Conservation (phyloP, 2,888 invertebrate species). For the Plagodis pulveraria region DNA sequence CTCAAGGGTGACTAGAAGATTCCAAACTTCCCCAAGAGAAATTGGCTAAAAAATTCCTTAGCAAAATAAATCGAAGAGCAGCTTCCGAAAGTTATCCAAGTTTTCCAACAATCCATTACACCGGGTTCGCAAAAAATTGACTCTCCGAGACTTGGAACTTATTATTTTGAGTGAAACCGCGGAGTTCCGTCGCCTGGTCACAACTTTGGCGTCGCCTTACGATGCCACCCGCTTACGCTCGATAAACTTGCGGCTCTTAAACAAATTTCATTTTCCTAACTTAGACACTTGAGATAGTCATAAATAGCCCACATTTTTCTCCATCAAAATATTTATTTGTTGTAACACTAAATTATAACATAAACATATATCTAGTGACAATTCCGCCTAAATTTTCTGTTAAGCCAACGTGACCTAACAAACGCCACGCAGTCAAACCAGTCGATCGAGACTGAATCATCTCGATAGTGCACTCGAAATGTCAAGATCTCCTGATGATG, state of each 20-base stretch:
- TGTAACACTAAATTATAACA: no score
- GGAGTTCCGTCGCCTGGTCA: conserved; percentile 68
- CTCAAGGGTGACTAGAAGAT: conserved; percentile 78
- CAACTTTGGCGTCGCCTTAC: conserved; percentile 57
- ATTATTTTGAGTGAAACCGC: conserved; percentile 83
- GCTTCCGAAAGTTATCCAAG: conserved; percentile 84
- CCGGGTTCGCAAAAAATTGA: conserved; percentile 81
- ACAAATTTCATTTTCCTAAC: conserved; percentile 38
- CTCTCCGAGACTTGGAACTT: conserved; percentile 70
- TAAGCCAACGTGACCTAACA: no score
- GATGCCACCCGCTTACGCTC: conserved; percentile 52
- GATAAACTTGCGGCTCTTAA: conserved; percentile 48
- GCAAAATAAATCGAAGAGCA: conserved; percentile 82
- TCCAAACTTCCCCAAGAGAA: conserved; percentile 77
- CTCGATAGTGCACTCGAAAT: no score
- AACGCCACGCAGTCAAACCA: no score
- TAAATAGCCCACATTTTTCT: conserved; percentile 15
- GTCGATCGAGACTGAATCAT: no score
- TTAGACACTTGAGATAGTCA: conserved; percentile 26
- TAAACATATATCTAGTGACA: no score
- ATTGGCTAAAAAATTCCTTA: conserved; percentile 82
- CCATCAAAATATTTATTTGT: conserved; percentile 1
- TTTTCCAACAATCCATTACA: conserved; percentile 83
- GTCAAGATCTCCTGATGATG: no score
- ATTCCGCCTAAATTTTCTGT: no score